phyloP scores from a whole-genome alignment of 92 coral and sea anemone species.

The Meandrina meandrites region DNA sequence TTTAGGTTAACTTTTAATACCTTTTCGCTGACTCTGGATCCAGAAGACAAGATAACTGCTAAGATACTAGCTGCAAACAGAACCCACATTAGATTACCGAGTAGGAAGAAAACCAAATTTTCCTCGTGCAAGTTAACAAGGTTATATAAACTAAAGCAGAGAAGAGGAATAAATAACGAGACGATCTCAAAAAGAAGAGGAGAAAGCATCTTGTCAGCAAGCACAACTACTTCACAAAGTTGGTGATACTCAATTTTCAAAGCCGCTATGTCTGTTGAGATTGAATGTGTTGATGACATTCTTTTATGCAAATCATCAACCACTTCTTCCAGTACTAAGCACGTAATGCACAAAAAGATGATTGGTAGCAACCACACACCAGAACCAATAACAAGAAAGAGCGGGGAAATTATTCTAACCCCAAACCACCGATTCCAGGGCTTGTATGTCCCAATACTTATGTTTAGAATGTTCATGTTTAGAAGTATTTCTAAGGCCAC shows the following conservation, averaged over 20 bases:
- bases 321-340: not conserved
- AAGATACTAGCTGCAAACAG: not conserved
- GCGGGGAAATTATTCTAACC: not conserved
- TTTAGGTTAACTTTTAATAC: not conserved
- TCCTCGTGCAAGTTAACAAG: not conserved
- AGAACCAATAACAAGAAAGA: not conserved
- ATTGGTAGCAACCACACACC: slow-evolving; percentile 29
- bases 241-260: not conserved
- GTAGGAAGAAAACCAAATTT: not conserved
- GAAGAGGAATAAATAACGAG: slow-evolving; percentile 12
- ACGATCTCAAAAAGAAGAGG: slow-evolving; percentile 13
- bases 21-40: slow-evolving; percentile 37
- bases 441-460: not conserved
- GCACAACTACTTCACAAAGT: slow-evolving; percentile 21
- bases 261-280: not conserved
- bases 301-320: not conserved
- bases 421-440: slow-evolving; percentile 29
- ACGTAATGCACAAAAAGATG: slow-evolving; percentile 1
- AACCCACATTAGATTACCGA: not conserved
- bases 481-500: too few relatives aligned
- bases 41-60: slow-evolving; percentile 12
- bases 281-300: not conserved
- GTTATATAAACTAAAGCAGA: slow-evolving; percentile 16
- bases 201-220: slow-evolving; percentile 28
- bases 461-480: not conserved